Conservation (phyloP, 2,113 vertebrate species). For the Ailurus styani region DNA sequence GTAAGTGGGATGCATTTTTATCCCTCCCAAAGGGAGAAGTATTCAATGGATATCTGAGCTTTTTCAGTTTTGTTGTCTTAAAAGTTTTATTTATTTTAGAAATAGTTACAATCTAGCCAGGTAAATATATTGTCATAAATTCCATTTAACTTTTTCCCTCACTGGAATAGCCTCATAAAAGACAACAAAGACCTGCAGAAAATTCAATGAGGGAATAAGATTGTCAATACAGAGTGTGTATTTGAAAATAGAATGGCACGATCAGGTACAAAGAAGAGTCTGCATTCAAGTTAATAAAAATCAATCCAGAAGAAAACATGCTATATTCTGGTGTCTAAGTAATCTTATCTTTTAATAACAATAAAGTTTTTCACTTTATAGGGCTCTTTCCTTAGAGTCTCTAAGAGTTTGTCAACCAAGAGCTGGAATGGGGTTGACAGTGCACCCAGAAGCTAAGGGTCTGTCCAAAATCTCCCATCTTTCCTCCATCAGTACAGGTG, state of each 20-base stretch:
- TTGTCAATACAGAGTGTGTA: conserved; percentile 78
- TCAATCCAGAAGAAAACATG: conserved; percentile 72
- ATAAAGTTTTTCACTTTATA: conserved; percentile 16
- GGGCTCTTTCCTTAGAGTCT: neutral
- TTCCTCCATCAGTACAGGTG: neutral
- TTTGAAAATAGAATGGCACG: conserved; percentile 68
- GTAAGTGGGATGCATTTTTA: neutral
- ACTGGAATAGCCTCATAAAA: conserved; percentile 59
- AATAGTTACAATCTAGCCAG: conserved; percentile 58
- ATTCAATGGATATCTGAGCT: neutral
- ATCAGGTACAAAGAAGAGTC: conserved; percentile 70
- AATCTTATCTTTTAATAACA: conserved; percentile 49
- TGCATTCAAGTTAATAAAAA: conserved; percentile 76
- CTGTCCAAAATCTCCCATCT: neutral
- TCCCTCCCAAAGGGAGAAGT: neutral
- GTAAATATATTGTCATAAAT: conserved; percentile 68
- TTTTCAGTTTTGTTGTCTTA: conserved; percentile 37
- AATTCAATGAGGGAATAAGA: conserved; percentile 74
- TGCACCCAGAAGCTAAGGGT: neutral
- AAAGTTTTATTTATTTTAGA: conserved; percentile 75
- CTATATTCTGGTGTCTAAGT: conserved; percentile 39
- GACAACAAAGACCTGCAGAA: conserved; percentile 60
- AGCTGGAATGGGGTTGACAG: neutral
- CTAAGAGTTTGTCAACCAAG: neutral
- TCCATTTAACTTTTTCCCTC: conserved; percentile 56